Evolutionary conservation across 1,140 invertebrate species (phyloP), one percentile per base, ranked within the genome.

Genomic region (Drosophila setifemur): DNA sequence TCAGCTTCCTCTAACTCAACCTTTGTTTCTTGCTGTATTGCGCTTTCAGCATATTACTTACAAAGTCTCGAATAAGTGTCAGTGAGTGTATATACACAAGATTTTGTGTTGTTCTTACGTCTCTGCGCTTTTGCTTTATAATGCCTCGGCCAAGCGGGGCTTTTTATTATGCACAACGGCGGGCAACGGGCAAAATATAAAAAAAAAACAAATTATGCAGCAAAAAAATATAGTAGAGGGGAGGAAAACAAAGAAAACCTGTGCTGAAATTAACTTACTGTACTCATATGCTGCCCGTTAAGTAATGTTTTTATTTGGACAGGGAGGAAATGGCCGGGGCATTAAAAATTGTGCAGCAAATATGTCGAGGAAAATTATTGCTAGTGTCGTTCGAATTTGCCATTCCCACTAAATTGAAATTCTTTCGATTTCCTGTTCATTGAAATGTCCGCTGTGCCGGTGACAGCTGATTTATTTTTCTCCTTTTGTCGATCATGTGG

Each of bases 41-140:
- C 43, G 54, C 79, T 85, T 63, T 78, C 81, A 75, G 66, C 79
- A 72, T 85, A 85, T 85, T 60, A 58, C 81, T 79, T 86, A 72
- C 81, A 86, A 79, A 85, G 81, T 79, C 60, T 74, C 35, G 40
- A 43, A 43, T 28, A 64, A 48, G 60, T 64, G 26, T 4, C 29
- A 45, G 40, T 52, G 12, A 19, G 31, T 23, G 12, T 49, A 40
- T 49, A 25, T 29, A 55, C 60, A 23, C 26, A 39, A 39, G 26
- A 66, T 29, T 64, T 61, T 63, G 21, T 63, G 54, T 44, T 63
- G 50, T 72, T 83, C 79, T 74, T 82, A 60, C 48, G 52, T 60
- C 57, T 66, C 45, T 57, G 58, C 48, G 64, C 50, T 71, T 81
- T 82, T 78, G 58, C 45, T 25, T 58, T 57, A 70, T 83, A 83